These are phyloP conservation scores for Apaloderma vittatum DNA, from an alignment of 2,113 vertebrate genomes.

Conservation along the genomic window DNA sequence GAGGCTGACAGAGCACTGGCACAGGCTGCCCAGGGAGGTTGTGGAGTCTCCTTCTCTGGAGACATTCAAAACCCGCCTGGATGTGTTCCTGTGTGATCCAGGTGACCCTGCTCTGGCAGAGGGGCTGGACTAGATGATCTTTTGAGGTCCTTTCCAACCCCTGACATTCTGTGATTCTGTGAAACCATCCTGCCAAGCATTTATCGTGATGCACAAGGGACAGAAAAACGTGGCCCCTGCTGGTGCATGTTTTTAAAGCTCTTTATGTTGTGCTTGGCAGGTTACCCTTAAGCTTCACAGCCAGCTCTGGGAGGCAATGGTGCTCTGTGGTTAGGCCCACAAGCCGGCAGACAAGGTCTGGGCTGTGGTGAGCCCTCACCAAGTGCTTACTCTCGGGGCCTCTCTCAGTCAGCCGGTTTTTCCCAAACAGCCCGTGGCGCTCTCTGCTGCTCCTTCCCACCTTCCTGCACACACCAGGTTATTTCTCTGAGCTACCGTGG, in stretches of 20 bases:
- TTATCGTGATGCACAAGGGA: neutral
- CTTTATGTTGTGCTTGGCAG: neutral
- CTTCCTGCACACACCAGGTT: fast-evolving
- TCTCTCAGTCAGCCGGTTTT: neutral
- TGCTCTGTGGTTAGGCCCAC: neutral
- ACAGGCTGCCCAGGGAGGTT: too few relatives aligned
- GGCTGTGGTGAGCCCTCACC: neutral
- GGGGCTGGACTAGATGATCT: too few relatives aligned
- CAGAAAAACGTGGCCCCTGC: neutral
- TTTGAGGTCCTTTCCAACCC: too few relatives aligned
- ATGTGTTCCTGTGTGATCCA: too few relatives aligned
- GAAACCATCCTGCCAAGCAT: neutral
- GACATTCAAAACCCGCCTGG: too few relatives aligned
- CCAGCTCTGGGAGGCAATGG: neutral
- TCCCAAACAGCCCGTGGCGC: fast-evolving
- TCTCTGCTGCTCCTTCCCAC: neutral
- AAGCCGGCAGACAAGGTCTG: neutral
- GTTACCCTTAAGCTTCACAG: neutral
- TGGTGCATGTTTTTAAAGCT: neutral
- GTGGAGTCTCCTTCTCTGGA: too few relatives aligned
- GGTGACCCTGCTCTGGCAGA: too few relatives aligned
- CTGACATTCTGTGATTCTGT: too few relatives aligned
- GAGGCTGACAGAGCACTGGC: too few relatives aligned
- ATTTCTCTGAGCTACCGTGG: neutral
- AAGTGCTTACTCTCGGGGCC: neutral